Evolutionary conservation across 2,888 invertebrate species (phyloP).

Genomic region (Agonopterix arenella): DNA sequence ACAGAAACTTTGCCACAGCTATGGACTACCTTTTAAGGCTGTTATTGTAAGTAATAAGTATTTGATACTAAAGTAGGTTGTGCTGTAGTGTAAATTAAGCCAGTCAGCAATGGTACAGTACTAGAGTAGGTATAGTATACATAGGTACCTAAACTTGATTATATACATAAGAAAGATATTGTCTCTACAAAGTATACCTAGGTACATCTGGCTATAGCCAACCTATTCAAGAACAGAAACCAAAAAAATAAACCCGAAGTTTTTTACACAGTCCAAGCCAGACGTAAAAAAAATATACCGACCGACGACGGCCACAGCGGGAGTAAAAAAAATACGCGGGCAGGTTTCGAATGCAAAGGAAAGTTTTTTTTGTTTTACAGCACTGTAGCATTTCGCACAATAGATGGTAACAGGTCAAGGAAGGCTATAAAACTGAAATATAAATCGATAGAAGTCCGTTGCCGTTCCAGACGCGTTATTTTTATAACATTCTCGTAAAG

Average conservation of each 20-base stretch:
- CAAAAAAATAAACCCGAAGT: constrained; percentile 20
- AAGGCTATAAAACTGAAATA: constrained; percentile 1
- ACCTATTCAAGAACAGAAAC: constrained; percentile 12
- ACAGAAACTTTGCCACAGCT: too few relatives aligned
- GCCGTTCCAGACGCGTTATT: constrained; percentile 44
- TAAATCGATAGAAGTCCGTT: constrained; percentile 17
- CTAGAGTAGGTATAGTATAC: too few relatives aligned
- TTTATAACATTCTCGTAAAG: constrained; percentile 58
- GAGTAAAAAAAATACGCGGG: constrained; percentile 69
- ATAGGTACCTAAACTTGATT: too few relatives aligned
- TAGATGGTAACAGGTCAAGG: constrained; percentile 12
- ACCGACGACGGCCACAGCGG: constrained; percentile 34
- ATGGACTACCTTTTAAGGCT: too few relatives aligned
- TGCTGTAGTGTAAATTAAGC: too few relatives aligned
- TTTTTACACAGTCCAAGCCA: constrained; percentile 31
- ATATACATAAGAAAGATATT: neutral
- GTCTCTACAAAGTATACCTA: neutral
- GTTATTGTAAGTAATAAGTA: too few relatives aligned
- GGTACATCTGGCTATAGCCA: neutral
- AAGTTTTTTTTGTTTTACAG: constrained; percentile 32
- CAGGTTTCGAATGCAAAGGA: constrained; percentile 58
- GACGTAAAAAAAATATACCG: constrained; percentile 69
- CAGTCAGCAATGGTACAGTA: too few relatives aligned
- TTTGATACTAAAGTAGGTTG: too few relatives aligned
- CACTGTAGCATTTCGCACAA: constrained; percentile 1